phyloP scores from a whole-genome alignment of 2,797 vertebrate species.

The Brotula barbata region DNA sequence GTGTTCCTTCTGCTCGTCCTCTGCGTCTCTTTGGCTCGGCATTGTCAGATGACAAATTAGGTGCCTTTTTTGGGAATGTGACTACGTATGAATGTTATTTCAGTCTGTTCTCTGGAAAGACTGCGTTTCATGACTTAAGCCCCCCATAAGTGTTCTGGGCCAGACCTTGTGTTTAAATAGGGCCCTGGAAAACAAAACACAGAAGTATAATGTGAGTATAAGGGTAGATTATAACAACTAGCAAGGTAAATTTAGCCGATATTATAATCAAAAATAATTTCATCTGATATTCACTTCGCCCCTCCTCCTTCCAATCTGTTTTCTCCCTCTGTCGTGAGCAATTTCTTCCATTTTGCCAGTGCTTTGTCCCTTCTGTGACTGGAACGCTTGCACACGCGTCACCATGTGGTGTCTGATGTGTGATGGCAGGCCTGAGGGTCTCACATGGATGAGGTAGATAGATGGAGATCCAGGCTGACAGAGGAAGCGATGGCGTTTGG shows the following conservation, averaged over 20 bases:
- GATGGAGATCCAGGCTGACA: not conserved
- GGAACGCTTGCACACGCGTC: not conserved
- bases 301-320: not conserved
- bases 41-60: too few species aligned
- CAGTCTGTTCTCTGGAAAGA: too few species aligned
- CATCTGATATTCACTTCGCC: not conserved
- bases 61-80: too few species aligned
- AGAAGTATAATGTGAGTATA: too few species aligned
- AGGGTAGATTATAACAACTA: too few species aligned
- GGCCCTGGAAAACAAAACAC: too few species aligned
- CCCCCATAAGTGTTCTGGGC: too few species aligned
- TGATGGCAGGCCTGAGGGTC: not conserved
- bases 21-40: not conserved
- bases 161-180: too few species aligned
- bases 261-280: not conserved
- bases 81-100: too few species aligned
- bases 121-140: too few species aligned
- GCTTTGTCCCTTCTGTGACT: not conserved
- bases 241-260: too few species aligned
- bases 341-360: not conserved
- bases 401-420: too few species aligned
- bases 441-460: not conserved
- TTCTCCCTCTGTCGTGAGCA: not conserved
- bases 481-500: not conserved
- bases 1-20: not conserved